Conservation (phyloP, 2,888 invertebrate genomes). For the Dromius quadrimaculatus region DNA sequence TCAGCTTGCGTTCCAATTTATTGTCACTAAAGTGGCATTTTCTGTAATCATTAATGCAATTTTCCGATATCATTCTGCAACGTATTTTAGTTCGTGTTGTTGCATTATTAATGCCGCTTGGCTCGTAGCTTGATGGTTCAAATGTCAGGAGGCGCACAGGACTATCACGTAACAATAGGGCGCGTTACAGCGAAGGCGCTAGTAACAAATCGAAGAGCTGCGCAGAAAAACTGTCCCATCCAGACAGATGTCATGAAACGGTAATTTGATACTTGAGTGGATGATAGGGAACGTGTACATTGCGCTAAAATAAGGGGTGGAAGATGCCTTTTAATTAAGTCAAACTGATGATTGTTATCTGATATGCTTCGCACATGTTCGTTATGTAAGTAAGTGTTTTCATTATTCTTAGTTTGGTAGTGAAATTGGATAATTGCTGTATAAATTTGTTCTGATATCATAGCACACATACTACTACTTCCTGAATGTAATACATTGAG, state of each 20-base stretch:
- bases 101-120: slow-evolving; percentile 7
- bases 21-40: too few species aligned
- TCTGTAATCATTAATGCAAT: too few species aligned
- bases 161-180: slow-evolving; percentile 39
- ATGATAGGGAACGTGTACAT: not conserved
- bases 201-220: not conserved
- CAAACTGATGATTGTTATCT: not conserved
- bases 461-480: too few species aligned
- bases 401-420: too few species aligned
- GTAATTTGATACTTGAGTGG: not conserved
- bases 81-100: too few species aligned
- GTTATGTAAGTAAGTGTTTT: not conserved
- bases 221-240: not conserved
- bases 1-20: too few species aligned
- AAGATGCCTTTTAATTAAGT: not conserved
- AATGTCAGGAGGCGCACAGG: slow-evolving; percentile 11
- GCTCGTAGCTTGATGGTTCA: slow-evolving; percentile 4
- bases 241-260: not conserved
- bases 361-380: not conserved
- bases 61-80: too few species aligned
- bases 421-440: too few species aligned
- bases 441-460: too few species aligned
- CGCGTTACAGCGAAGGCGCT: too few species aligned
- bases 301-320: not conserved
- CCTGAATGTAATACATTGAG: too few species aligned